Percentiles rank a stretch among this genome's conserved stretches.
Conservation (phyloP, 2,113 vertebrate genomes). For the Pterocles orientalis region DNA sequence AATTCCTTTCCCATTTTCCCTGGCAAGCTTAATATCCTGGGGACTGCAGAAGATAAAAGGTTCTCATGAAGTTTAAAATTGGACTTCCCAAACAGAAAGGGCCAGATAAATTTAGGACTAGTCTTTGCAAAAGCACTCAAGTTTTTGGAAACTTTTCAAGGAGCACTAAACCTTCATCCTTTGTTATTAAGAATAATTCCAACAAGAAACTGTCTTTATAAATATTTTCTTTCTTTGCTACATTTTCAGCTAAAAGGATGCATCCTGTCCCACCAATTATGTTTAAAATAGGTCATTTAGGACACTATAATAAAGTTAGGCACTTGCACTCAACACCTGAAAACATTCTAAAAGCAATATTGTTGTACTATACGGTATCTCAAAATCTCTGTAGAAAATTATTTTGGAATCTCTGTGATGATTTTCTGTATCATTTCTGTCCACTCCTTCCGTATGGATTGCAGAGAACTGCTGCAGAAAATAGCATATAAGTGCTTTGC, state of each 20-base stretch:
- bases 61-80: neutral
- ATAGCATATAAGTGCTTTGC: slow-evolving; percentile 5
- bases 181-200: neutral
- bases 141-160: neutral
- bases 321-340: neutral
- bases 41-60: neutral
- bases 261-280: neutral
- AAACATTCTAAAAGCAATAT: neutral
- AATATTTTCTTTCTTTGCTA: neutral
- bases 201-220: neutral
- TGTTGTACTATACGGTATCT: neutral
- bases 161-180: neutral
- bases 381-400: slow-evolving; percentile 45
- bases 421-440: slow-evolving; percentile 35
- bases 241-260: neutral
- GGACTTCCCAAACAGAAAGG: neutral
- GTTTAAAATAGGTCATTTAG: neutral
- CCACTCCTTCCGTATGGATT: slow-evolving; percentile 5
- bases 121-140: neutral
- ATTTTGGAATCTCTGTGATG: slow-evolving; percentile 20
- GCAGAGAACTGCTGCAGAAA: slow-evolving; percentile 26
- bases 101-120: neutral
- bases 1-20: neutral
- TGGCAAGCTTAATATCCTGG: neutral
- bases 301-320: neutral